These are phyloP conservation scores for Atta cephalotes DNA, from an alignment of 1,140 invertebrate genomes.

Conservation along the genomic window DNA sequence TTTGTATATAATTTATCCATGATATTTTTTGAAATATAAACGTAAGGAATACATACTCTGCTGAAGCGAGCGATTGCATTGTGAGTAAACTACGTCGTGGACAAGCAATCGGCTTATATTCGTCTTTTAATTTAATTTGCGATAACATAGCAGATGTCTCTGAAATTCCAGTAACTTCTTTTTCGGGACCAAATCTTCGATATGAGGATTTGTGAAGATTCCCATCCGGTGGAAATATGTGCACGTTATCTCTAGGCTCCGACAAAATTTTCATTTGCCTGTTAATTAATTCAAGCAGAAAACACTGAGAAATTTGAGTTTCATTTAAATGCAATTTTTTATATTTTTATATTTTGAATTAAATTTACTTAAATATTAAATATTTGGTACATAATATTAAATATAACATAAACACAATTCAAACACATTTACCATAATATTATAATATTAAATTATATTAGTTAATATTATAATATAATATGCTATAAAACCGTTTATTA, in stretches of 20 bases:
- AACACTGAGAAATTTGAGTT: constrained; percentile 11
- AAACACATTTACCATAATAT: too few relatives aligned
- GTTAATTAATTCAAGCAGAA: background rate
- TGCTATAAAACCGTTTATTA: too few relatives aligned
- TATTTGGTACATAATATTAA: background rate
- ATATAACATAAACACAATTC: too few relatives aligned
- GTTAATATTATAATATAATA: too few relatives aligned
- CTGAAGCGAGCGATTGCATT: constrained; percentile 63
- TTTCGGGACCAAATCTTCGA: constrained; percentile 60
- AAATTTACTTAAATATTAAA: background rate
- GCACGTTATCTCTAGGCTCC: constrained; percentile 74
- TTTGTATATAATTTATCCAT: too few relatives aligned
- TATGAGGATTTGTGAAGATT: constrained; percentile 71
- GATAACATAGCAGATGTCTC: constrained; percentile 70
- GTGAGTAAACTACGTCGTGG: constrained; percentile 67
- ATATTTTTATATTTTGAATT: background rate
- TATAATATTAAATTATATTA: too few relatives aligned
- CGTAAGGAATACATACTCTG: constrained; percentile 56
- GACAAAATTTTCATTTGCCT: constrained; percentile 72
- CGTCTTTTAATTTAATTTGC: constrained; percentile 68
- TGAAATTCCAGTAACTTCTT: constrained; percentile 63
- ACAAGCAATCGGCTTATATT: constrained; percentile 56
- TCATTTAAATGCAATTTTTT: background rate
- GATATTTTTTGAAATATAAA: too few relatives aligned
- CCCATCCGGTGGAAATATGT: constrained; percentile 71